phyloP scores from a whole-genome alignment of 2,113 vertebrate genomes.

The Octodon degus region DNA sequence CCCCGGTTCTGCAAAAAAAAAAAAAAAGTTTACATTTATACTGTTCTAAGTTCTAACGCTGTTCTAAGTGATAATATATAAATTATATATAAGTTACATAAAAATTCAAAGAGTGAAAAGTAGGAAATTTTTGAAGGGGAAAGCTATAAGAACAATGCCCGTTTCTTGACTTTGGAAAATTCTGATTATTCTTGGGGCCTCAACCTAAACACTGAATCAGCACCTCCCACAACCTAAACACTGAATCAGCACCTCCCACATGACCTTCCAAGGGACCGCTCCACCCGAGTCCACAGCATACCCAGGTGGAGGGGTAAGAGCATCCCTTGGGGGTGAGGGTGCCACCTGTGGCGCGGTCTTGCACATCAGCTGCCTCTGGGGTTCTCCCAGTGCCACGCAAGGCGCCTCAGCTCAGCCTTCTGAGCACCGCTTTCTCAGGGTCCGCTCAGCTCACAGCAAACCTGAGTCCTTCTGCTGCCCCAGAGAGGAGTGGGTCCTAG shows the following conservation, averaged over 20 bases:
- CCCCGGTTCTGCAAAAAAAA: too few relatives aligned
- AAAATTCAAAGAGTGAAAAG: slow-evolving; percentile 8
- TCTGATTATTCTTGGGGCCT: not conserved
- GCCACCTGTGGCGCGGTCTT: not conserved
- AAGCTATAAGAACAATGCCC: not conserved
- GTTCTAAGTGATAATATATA: not conserved
- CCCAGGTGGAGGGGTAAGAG: not conserved
- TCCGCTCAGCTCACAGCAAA: not conserved
- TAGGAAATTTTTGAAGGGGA: not conserved
- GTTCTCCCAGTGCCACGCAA: not conserved
- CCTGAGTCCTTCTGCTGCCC: not conserved
- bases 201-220: not conserved
- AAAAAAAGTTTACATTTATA: not conserved
- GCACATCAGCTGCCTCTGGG: not conserved
- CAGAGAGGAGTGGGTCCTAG: not conserved
- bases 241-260: not conserved
- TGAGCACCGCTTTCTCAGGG: not conserved
- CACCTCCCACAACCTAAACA: too few relatives aligned
- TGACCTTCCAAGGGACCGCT: not conserved
- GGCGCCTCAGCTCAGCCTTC: not conserved
- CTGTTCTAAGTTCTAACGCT: not conserved
- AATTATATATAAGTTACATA: not conserved
- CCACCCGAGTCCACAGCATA: not conserved
- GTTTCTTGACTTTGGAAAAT: not conserved
- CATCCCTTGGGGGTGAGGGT: too few relatives aligned